A percentile compares a stretch with the other conserved stretches of the same genome.
phyloP scores from a whole-genome alignment of 2,888 invertebrate genomes.

The Argynnis bischoffii region DNA sequence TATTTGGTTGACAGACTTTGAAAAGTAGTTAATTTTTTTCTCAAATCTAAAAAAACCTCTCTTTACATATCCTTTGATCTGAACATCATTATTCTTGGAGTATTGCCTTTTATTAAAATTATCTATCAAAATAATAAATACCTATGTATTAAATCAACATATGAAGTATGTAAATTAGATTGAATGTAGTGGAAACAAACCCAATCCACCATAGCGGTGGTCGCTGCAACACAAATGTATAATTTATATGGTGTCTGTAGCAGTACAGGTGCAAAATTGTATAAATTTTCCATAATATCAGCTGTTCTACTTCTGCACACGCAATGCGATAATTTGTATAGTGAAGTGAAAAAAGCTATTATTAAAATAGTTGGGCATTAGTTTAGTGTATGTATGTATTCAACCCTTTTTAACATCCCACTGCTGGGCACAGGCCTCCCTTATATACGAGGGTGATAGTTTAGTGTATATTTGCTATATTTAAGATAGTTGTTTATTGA shows the following conservation, averaged over 20 bases:
- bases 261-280: constrained; percentile 38
- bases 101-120: too few species aligned
- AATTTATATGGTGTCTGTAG: constrained; percentile 31
- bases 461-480: not conserved
- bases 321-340: constrained; percentile 8
- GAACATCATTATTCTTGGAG: too few species aligned
- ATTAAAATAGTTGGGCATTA: not conserved
- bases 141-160: not conserved
- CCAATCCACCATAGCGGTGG: constrained; percentile 21
- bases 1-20: too few species aligned
- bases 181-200: constrained; percentile 30
- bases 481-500: too few species aligned
- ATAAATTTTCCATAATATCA: constrained; percentile 32
- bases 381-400: not conserved
- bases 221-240: constrained; percentile 30
- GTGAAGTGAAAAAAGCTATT: not conserved
- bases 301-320: constrained; percentile 21
- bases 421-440: too few species aligned
- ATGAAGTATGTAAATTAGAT: not conserved
- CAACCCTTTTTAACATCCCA: too few species aligned
- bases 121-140: not conserved
- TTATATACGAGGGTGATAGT: too few species aligned
- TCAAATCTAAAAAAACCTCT: too few species aligned
- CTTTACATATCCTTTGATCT: too few species aligned
- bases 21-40: too few species aligned